phyloP scores from a whole-genome alignment of 2,113 vertebrate genomes.

The Turdus rufiventris region DNA sequence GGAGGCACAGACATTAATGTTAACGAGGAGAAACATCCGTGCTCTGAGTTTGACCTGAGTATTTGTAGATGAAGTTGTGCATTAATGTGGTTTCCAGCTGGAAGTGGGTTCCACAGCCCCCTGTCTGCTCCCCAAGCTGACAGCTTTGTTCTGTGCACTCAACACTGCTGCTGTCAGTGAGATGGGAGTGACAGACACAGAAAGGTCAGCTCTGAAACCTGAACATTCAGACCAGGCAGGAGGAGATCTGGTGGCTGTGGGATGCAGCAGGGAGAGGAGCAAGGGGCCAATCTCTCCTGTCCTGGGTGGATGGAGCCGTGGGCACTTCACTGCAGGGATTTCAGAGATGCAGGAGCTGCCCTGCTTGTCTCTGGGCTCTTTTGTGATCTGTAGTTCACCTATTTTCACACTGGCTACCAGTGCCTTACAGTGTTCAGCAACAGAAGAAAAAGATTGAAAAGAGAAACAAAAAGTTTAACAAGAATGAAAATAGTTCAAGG shows the following conservation, averaged over 20 bases:
- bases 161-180: neutral
- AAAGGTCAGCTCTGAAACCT: neutral
- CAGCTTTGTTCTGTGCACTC: neutral
- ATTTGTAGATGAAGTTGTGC: neutral
- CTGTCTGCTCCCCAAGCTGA: neutral
- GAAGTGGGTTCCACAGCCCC: neutral
- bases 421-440: neutral
- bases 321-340: neutral
- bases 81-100: neutral
- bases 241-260: accelerated
- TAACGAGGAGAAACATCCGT: neutral
- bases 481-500: neutral
- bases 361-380: neutral
- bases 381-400: neutral
- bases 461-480: neutral
- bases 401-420: neutral
- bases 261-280: neutral
- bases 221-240: neutral
- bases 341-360: neutral
- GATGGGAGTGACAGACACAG: neutral
- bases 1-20: neutral
- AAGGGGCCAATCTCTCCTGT: neutral
- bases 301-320: neutral
- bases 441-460: neutral
- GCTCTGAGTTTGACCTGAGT: neutral